These are phyloP conservation scores for Natrix natrix DNA, from an alignment of 2,797 vertebrate species.

Conservation along the genomic window DNA sequence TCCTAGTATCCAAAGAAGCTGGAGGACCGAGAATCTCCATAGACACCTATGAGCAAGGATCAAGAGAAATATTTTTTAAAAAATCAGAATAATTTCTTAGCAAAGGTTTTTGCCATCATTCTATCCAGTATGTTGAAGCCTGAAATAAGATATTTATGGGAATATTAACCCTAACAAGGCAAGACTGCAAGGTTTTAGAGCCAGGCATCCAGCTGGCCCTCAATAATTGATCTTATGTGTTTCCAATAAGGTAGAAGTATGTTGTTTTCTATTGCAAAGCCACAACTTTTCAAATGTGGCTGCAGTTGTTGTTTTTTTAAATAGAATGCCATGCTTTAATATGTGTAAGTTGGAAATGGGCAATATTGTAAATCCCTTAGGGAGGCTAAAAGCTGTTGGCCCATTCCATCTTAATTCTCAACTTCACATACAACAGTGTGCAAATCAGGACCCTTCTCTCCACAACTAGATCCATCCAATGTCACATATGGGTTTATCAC, in stretches of 20 bases:
- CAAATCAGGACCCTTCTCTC: not conserved
- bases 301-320: not conserved
- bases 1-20: not conserved
- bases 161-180: not conserved
- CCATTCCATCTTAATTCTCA: not conserved
- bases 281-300: not conserved
- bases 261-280: not conserved
- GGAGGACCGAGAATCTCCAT: no score
- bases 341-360: not conserved
- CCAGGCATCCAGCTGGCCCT: not conserved
- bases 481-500: not conserved
- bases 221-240: not conserved
- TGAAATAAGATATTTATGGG: not conserved
- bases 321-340: not conserved
- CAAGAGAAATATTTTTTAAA: not conserved
- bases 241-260: not conserved
- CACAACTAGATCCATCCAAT: not conserved
- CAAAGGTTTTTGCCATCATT: not conserved
- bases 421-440: not conserved
- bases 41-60: not conserved
- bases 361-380: not conserved
- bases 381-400: not conserved
- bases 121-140: not conserved
- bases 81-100: slow-evolving; percentile 6
- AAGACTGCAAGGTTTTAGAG: not conserved